Conservation (phyloP, 2,888 invertebrate species). For the Synanthedon formicaeformis region DNA sequence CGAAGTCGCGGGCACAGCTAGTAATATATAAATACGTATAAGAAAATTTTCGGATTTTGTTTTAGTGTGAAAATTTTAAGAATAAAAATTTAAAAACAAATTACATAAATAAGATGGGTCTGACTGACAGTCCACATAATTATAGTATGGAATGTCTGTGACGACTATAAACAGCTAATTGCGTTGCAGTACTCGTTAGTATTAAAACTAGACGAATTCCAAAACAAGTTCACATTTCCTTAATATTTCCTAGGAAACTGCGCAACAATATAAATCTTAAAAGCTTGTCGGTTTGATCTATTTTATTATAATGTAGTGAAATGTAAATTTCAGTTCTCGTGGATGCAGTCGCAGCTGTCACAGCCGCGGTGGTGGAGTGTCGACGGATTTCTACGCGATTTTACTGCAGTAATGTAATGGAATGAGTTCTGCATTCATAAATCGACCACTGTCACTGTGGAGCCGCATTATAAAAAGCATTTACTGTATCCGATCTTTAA, state of each 20-base stretch:
- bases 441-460: constrained; percentile 4
- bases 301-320: background rate
- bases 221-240: background rate
- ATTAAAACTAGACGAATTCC: background rate
- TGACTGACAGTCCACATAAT: too few relatives aligned
- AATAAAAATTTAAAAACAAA: too few relatives aligned
- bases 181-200: background rate
- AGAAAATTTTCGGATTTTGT: too few relatives aligned
- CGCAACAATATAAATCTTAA: background rate
- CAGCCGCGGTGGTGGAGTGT: background rate
- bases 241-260: too few relatives aligned
- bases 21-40: too few relatives aligned
- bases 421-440: constrained; percentile 13
- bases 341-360: constrained; percentile 1
- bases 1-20: too few relatives aligned
- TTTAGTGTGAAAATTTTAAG: too few relatives aligned
- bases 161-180: background rate
- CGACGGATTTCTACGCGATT: constrained; percentile 1
- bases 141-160: too few relatives aligned
- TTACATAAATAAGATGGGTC: too few relatives aligned
- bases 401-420: constrained; percentile 8
- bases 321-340: constrained; percentile 11
- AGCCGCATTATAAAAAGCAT: constrained; percentile 1
- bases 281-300: background rate
- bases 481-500: too few relatives aligned